Conservation (phyloP, 2,113 vertebrate genomes). For the Falco punctatus region DNA sequence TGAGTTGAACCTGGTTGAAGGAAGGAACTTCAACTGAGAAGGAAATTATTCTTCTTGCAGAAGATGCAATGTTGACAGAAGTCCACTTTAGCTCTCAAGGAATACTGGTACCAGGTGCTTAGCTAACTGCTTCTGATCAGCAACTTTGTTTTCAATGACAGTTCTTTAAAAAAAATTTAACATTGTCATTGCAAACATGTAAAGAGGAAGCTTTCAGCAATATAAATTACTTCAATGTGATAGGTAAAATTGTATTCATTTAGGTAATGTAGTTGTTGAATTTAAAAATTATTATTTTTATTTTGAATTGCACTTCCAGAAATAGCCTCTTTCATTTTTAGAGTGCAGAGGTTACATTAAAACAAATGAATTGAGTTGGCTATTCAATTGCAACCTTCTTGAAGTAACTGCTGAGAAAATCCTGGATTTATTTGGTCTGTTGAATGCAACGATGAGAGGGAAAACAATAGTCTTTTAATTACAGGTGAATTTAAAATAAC, state of each 20-base stretch:
- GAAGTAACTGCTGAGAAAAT: neutral
- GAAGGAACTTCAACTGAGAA: neutral
- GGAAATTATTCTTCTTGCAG: neutral
- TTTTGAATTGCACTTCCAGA: neutral
- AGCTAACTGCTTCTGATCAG: neutral
- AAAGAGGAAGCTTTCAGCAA: neutral
- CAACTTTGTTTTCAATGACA: neutral
- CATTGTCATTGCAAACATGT: neutral
- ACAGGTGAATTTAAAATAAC: neutral
- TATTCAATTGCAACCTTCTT: neutral
- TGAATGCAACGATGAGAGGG: neutral
- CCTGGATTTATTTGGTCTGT: neutral
- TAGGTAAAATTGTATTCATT: neutral
- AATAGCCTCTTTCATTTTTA: neutral
- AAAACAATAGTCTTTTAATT: neutral
- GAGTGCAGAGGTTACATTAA: neutral
- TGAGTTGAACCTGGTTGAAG: neutral
- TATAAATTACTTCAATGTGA: neutral
- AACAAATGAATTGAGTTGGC: neutral
- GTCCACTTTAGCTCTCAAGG: neutral
- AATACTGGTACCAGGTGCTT: neutral
- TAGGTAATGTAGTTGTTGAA: neutral
- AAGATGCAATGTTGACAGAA: neutral
- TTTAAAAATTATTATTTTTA: neutral
- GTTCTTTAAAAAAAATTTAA: neutral